phyloP scores from a whole-genome alignment of 2,888 invertebrate species.

The Leucophenga montana region DNA sequence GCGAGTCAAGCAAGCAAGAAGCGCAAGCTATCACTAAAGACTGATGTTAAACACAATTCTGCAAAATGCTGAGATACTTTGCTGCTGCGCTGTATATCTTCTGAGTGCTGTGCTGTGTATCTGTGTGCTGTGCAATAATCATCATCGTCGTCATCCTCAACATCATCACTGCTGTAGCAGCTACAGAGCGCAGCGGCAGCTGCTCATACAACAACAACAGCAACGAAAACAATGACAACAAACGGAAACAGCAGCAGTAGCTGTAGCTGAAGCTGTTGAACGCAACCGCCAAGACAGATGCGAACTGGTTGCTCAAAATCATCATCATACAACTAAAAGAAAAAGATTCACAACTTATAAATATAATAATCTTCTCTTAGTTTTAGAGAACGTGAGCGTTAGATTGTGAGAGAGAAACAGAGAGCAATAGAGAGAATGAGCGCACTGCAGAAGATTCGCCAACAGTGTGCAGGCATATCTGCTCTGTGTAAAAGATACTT shows the following conservation, averaged over 20 bases:
- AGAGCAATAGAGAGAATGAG: slow-evolving; percentile 4
- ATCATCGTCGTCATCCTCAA: slow-evolving; percentile 29
- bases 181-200: slow-evolving; percentile 41
- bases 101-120: background rate
- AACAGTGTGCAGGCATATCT: slow-evolving; percentile 1
- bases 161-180: slow-evolving; percentile 37
- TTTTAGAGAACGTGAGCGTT: slow-evolving; percentile 31
- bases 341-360: slow-evolving; percentile 20
- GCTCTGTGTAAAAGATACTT: slow-evolving; percentile 22
- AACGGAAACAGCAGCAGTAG: slow-evolving; percentile 49
- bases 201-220: slow-evolving; percentile 37
- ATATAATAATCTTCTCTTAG: slow-evolving; percentile 12
- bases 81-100: slow-evolving; percentile 13
- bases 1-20: slow-evolving; percentile 62
- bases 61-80: slow-evolving; percentile 64
- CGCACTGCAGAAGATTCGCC: background rate
- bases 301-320: slow-evolving; percentile 28
- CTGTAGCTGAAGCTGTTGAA: slow-evolving; percentile 55
- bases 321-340: slow-evolving; percentile 6
- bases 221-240: slow-evolving; percentile 39
- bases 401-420: too few relatives aligned
- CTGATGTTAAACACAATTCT: slow-evolving; percentile 71
- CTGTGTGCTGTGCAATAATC: slow-evolving; percentile 2
- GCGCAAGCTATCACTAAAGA: slow-evolving; percentile 71
- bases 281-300: slow-evolving; percentile 30